Base-by-base conservation (phyloP, 2,113 vertebrate species). In the Channa argus region DNA sequence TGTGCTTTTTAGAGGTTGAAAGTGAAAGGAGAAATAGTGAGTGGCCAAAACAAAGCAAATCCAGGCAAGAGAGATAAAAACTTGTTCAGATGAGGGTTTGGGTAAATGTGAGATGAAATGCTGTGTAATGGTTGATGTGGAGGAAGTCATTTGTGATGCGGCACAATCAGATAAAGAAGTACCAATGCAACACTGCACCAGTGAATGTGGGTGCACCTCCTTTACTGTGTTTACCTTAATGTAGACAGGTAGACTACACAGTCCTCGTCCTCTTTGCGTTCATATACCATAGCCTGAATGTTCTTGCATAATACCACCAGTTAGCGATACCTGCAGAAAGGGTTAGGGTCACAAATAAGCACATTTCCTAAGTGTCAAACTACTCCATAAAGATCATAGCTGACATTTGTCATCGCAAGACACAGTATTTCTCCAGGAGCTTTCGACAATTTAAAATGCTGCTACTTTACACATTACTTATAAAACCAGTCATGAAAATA, bases 21-120 rank as follows among this genome's bases (percentile, higher is more conserved):
- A 78, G 47, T 70, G 69, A 78, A 81, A 51, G 38, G 55, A 63
- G 34, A 76, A 64, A 62, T 8, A 43, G 8, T 45, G 37, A 10
- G 11, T 7, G 44, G 74, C 49, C 8, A 33, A 4, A 56, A 50
- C 46, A 58, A 62, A 62, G 50, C 3, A 14, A 64, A 51, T 41
- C 39, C 4, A 36, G 51, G 50, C 6, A 36, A 36, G 24, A 44
- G 47, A 63, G 41, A 63, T 54, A 60, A 72, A 38, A 58, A 50
- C 34, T 6, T 44, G 24, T 14, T 51, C 24, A 24, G 24, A 24
- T 24, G 39, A 39, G 56, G 33, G 51, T 63, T 46, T 67, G 68
- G 46, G 61, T 72, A 67, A 71, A 68, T 54, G 50, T 59, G 46
- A 60, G 63, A 66, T 66, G 74, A 73, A 54, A 83, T 81, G 66